These are phyloP conservation scores for Megalonaias nervosa DNA, from an alignment of 1,140 invertebrate genomes.

Conservation along the genomic window DNA sequence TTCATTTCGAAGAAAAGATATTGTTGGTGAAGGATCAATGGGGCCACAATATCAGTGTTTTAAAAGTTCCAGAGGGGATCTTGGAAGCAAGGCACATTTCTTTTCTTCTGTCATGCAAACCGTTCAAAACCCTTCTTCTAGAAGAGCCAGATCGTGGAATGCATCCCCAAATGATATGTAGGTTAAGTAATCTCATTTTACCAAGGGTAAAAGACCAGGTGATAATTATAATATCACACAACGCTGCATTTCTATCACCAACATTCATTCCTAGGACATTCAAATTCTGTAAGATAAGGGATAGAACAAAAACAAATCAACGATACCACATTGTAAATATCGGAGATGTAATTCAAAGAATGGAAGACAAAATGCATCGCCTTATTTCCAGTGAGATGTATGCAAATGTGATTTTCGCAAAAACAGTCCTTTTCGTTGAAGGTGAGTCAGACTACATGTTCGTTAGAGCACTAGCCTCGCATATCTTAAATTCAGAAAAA, in stretches of 20 bases:
- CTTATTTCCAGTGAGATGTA: slow-evolving; percentile 6
- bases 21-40: background rate
- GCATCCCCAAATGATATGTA: slow-evolving; percentile 30
- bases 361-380: background rate
- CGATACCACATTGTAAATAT: background rate
- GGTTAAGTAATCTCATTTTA: background rate
- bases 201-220: too few species aligned
- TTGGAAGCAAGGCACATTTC: slow-evolving; percentile 25
- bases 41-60: background rate
- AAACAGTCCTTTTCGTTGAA: slow-evolving; percentile 26
- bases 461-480: background rate
- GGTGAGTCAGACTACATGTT: slow-evolving; percentile 17
- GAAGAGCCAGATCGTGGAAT: slow-evolving; percentile 33
- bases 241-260: background rate
- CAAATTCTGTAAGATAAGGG: background rate
- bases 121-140: slow-evolving; percentile 11
- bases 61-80: slow-evolving; percentile 30
- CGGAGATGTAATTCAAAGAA: background rate
- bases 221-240: background rate
- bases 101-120: slow-evolving; percentile 18
- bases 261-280: background rate
- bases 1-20: background rate
- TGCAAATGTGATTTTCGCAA: slow-evolving; percentile 10
- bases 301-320: too few species aligned
- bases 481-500: background rate